A percentile compares a stretch with the other conserved stretches of the same genome.
Evolutionary conservation across 2,113 vertebrate species (phyloP).

Genomic region (Anser brachyrhynchus): DNA sequence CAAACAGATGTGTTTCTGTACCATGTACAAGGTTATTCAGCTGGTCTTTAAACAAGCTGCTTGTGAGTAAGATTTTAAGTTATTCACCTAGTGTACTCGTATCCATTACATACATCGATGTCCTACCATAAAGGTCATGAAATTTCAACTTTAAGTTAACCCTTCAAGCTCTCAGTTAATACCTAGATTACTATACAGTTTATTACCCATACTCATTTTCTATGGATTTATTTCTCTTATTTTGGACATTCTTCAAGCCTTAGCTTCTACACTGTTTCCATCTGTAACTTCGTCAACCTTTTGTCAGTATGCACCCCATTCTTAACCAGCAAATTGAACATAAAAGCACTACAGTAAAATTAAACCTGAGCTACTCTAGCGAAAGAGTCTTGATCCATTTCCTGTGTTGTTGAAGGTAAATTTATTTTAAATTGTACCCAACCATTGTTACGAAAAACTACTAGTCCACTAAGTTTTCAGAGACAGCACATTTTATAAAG

Average conservation of each 20-base stretch:
- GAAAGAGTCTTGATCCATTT: neutral
- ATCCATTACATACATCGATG: neutral
- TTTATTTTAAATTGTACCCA: neutral
- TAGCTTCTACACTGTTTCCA: neutral
- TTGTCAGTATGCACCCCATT: neutral
- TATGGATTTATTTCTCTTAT: neutral
- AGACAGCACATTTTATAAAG: neutral
- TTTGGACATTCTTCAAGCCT: neutral
- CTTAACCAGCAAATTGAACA: neutral
- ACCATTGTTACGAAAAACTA: neutral
- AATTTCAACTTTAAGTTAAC: neutral
- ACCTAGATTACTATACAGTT: neutral
- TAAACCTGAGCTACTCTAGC: neutral
- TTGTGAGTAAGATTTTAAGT: neutral
- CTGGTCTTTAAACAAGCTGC: neutral
- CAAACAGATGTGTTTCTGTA: neutral
- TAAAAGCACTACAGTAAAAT: neutral
- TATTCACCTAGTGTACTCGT: neutral
- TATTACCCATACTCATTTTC: neutral
- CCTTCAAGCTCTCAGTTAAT: neutral
- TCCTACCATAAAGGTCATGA: neutral
- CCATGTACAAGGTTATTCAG: accelerated
- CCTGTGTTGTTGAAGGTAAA: accelerated
- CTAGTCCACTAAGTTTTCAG: neutral
- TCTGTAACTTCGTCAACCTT: neutral